Evolutionary conservation across 2,888 invertebrate genomes (phyloP).

Genomic region (Scelioninae gen. 1): DNA sequence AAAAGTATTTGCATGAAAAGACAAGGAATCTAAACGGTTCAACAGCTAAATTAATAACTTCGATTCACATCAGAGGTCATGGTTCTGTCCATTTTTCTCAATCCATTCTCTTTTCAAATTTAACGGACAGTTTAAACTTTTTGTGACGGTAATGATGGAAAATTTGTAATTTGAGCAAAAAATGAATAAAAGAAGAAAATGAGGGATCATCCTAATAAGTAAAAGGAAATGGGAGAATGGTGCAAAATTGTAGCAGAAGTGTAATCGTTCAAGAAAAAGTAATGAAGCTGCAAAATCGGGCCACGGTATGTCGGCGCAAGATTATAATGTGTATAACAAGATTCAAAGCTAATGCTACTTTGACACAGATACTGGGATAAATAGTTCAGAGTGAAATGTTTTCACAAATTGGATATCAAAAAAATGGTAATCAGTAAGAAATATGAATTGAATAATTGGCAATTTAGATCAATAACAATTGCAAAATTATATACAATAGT

Average conservation of each 20-base stretch:
- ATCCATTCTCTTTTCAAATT: background rate
- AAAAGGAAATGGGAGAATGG: constrained; percentile 23
- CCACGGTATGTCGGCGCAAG: constrained; percentile 21
- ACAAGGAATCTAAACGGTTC: constrained; percentile 23
- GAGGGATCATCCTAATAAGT: constrained; percentile 23
- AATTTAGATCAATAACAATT: too few species aligned
- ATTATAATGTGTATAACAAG: too few species aligned
- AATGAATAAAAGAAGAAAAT: constrained; percentile 7
- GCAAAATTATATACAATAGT: too few species aligned
- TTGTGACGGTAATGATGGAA: background rate
- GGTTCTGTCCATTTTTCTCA: background rate
- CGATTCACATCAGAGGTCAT: background rate
- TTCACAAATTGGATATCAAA: too few species aligned
- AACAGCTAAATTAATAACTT: constrained; percentile 29
- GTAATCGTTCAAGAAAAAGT: constrained; percentile 28
- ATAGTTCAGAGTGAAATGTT: too few species aligned
- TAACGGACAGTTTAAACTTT: constrained; percentile 13
- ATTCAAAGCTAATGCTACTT: too few species aligned
- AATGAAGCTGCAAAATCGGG: constrained; percentile 33
- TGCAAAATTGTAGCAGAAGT: constrained; percentile 24
- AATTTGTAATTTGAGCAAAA: constrained; percentile 4
- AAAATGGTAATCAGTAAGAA: too few species aligned
- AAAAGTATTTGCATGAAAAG: constrained; percentile 38
- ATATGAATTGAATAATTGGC: too few species aligned
- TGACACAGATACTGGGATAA: too few species aligned